A percentile compares a stretch with the other conserved stretches of the same genome.
These are phyloP conservation scores for Zosterops borbonicus DNA, from an alignment of 2,113 vertebrate genomes.

Conservation along the genomic window DNA sequence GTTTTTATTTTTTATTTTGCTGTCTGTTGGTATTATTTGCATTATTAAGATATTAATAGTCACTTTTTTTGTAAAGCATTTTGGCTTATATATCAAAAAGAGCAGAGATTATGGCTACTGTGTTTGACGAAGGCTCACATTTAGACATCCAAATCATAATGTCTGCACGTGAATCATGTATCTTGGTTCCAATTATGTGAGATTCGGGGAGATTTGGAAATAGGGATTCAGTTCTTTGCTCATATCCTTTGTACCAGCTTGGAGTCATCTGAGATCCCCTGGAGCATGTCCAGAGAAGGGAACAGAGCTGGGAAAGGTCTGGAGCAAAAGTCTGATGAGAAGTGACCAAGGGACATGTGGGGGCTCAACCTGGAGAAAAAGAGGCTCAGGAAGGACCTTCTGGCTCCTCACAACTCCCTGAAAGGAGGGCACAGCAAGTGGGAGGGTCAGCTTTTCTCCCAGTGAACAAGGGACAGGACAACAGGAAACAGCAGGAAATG, in stretches of 20 bases:
- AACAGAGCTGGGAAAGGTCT: background rate
- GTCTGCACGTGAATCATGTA: background rate
- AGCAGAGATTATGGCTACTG: accelerated
- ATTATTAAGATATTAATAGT: background rate
- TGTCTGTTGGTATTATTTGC: background rate
- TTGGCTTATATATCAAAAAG: accelerated
- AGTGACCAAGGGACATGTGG: background rate
- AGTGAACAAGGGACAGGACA: background rate
- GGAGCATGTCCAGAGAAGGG: accelerated
- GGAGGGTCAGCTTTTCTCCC: accelerated
- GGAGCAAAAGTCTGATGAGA: background rate
- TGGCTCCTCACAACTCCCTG: background rate
- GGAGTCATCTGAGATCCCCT: background rate
- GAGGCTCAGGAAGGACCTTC: accelerated
- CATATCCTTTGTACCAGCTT: background rate
- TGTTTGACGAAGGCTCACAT: background rate
- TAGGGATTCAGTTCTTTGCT: background rate
- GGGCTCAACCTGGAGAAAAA: background rate
- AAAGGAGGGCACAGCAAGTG: background rate
- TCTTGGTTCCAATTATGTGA: background rate
- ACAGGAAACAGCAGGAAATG: background rate
- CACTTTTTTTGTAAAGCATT: accelerated
- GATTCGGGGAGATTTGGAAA: background rate
- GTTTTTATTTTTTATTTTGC: background rate
- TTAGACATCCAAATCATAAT: background rate